Evolutionary conservation across 23 tunicate species (phyloP).

Genomic region (Trididemnum nubilum): DNA sequence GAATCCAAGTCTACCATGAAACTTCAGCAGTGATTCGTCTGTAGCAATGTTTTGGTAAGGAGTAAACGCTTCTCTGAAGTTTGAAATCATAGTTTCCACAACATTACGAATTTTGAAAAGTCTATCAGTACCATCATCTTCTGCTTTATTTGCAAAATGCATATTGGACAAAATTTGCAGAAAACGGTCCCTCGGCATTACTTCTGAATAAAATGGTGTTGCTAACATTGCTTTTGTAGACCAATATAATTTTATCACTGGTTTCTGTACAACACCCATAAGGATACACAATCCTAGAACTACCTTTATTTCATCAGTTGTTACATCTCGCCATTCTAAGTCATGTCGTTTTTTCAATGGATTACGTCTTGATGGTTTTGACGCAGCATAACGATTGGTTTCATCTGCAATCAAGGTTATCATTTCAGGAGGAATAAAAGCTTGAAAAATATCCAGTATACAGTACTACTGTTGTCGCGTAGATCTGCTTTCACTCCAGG

Average conservation of each 20-base stretch:
- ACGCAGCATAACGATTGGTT: constrained; percentile 31
- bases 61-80: constrained; percentile 14
- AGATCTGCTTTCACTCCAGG: constrained; percentile 35
- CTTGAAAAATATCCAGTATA: constrained; percentile 30
- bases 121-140: background rate
- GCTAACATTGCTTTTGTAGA: constrained; percentile 29
- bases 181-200: constrained; percentile 18
- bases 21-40: constrained; percentile 19
- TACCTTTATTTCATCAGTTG: constrained; percentile 28
- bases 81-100: constrained; percentile 7
- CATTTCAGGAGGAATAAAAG: constrained; percentile 29
- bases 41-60: constrained; percentile 20
- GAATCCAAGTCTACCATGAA: constrained; percentile 11
- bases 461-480: constrained; percentile 16
- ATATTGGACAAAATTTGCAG: constrained; percentile 13
- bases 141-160: background rate
- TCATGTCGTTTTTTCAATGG: constrained; percentile 20
- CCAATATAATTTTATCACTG: constrained; percentile 30
- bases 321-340: constrained; percentile 27
- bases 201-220: constrained; percentile 35
- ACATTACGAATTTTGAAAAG: constrained; percentile 6
- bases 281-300: constrained; percentile 37
- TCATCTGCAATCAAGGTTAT: constrained; percentile 22
- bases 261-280: constrained; percentile 36
- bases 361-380: constrained; percentile 30